phyloP scores from a whole-genome alignment of 1,140 invertebrate genomes.

The Mesaphorura yosii region DNA sequence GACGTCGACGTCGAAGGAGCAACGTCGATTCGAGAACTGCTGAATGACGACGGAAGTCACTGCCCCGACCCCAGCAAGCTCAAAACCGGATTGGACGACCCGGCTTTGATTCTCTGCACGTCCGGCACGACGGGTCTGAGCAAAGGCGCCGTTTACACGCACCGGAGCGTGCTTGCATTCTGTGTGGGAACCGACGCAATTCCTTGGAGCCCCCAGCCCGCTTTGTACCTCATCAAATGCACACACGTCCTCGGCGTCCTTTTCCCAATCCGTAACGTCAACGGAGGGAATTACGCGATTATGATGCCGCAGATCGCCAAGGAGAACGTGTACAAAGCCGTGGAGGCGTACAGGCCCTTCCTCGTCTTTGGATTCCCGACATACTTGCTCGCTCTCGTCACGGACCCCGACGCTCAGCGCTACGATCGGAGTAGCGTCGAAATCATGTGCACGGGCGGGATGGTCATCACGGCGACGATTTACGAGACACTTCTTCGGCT shows the following conservation, averaged over 20 bases:
- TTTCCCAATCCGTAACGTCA: constrained; percentile 22
- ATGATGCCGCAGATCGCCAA: constrained; percentile 23
- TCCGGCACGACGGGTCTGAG: constrained; percentile 25
- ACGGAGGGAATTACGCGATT: constrained; percentile 15
- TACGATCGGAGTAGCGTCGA: constrained; percentile 20
- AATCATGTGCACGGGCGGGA: constrained; percentile 23
- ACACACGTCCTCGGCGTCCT: constrained; percentile 26
- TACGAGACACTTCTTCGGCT: constrained; percentile 19
- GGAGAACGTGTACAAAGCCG: constrained; percentile 25
- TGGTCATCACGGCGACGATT: constrained; percentile 23
- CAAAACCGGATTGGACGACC: constrained; percentile 21
- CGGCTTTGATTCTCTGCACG: constrained; percentile 24
- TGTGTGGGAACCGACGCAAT: constrained; percentile 15
- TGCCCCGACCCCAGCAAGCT: constrained; percentile 1
- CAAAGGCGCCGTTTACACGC: constrained; percentile 27
- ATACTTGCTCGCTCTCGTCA: constrained; percentile 15
- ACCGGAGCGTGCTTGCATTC: constrained; percentile 20
- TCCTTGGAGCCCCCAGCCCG: constrained; percentile 8
- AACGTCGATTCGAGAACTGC: too few species aligned
- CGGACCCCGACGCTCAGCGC: constrained; percentile 24
- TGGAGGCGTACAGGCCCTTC: constrained; percentile 25
- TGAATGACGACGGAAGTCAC: too few species aligned
- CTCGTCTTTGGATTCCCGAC: constrained; percentile 29
- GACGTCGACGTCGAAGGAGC: too few species aligned
- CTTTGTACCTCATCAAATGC: constrained; percentile 10